phyloP scores from a whole-genome alignment of 2,797 vertebrate species.

The Psittacula echo region DNA sequence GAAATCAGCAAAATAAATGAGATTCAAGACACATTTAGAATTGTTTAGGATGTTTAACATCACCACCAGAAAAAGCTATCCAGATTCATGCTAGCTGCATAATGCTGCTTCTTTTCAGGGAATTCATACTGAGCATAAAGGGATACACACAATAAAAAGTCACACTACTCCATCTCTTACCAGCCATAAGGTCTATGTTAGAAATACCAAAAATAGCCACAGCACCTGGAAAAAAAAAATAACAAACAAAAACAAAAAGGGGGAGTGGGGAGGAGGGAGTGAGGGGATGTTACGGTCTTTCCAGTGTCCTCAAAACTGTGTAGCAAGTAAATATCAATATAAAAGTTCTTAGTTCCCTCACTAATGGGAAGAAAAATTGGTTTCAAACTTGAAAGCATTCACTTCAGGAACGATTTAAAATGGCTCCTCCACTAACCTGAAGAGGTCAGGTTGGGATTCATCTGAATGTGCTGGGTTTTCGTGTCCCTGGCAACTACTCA shows the following conservation, averaged over 20 bases:
- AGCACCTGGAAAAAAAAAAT: neutral
- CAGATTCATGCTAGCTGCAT: neutral
- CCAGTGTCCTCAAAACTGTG: neutral
- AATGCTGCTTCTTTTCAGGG: neutral
- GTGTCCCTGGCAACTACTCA: neutral
- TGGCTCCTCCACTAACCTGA: neutral
- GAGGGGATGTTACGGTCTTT: neutral
- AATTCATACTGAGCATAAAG: neutral
- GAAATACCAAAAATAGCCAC: neutral
- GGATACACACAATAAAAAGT: neutral
- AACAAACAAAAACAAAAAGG: neutral
- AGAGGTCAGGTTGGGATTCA: neutral
- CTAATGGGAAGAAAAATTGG: neutral
- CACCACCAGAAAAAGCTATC: neutral
- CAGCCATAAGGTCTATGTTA: neutral
- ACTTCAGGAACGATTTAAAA: neutral
- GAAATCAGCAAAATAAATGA: neutral
- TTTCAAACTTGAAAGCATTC: neutral
- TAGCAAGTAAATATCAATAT: neutral
- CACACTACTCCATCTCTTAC: neutral
- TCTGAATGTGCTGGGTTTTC: neutral
- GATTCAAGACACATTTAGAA: neutral
- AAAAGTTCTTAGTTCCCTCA: neutral
- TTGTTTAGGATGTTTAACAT: neutral
- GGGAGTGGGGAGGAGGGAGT: neutral